These are phyloP conservation scores for Oryctolagus cuniculus DNA, from an alignment of 2,113 vertebrate genomes.

Conservation along the genomic window DNA sequence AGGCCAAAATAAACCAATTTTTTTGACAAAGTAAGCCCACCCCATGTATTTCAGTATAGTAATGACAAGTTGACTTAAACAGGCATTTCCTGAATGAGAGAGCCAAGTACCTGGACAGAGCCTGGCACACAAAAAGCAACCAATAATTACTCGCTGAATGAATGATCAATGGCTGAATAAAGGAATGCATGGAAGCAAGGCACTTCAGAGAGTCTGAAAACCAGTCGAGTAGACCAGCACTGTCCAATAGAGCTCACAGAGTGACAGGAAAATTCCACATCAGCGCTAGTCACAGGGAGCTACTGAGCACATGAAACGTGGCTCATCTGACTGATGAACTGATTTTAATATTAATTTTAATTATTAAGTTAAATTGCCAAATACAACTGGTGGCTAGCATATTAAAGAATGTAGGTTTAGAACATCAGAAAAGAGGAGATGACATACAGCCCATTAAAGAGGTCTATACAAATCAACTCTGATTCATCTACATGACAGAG, in stretches of 20 bases:
- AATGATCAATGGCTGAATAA: not conserved
- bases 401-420: not conserved
- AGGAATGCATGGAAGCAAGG: not conserved
- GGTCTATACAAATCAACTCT: not conserved
- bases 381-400: not conserved
- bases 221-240: not conserved
- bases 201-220: not conserved
- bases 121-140: not conserved
- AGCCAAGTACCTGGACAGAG: not conserved
- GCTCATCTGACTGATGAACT: not conserved
- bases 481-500: not conserved
- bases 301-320: not conserved
- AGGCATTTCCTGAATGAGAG: not conserved
- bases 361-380: not conserved
- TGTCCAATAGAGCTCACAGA: not conserved
- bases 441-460: not conserved
- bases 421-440: not conserved
- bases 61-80: too few relatives aligned
- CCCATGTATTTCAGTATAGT: too few relatives aligned
- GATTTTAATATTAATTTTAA: slow-evolving; percentile 1
- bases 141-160: not conserved
- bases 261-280: not conserved
- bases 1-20: too few relatives aligned
- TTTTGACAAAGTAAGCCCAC: too few relatives aligned
- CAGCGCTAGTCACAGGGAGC: not conserved